Conservation (phyloP, 2,888 invertebrate genomes). For the Cerastoderma edule region DNA sequence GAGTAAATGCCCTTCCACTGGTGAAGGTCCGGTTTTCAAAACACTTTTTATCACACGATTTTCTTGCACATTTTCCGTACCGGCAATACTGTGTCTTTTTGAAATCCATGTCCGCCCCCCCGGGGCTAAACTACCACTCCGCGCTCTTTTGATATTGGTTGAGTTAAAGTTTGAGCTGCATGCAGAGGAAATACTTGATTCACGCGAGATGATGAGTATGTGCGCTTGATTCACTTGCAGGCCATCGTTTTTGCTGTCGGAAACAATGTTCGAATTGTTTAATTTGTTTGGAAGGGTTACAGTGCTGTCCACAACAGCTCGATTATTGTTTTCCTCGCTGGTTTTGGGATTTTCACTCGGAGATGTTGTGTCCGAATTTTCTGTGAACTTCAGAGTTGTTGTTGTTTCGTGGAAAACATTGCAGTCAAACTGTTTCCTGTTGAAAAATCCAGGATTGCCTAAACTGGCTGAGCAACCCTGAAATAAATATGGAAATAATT, state of each 20-base stretch:
- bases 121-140: slow-evolving; percentile 2
- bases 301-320: neutral
- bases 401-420: slow-evolving; percentile 18
- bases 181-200: slow-evolving; percentile 18
- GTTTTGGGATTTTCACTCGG: neutral
- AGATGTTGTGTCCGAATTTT: neutral
- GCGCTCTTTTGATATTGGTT: neutral
- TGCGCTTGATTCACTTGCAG: slow-evolving; percentile 34
- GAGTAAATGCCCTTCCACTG: slow-evolving; percentile 38
- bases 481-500: too few species aligned
- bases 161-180: slow-evolving; percentile 9
- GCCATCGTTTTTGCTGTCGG: neutral
- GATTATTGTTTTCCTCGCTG: slow-evolving; percentile 23
- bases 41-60: slow-evolving; percentile 52
- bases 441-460: slow-evolving; percentile 15
- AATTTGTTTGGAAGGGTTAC: too few species aligned
- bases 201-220: slow-evolving; percentile 32
- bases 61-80: slow-evolving; percentile 9
- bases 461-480: slow-evolving; percentile 55
- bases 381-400: slow-evolving; percentile 9
- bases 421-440: slow-evolving; percentile 18
- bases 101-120: neutral
- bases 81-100: slow-evolving; percentile 15
- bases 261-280: neutral
- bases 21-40: slow-evolving; percentile 38